Evolutionary conservation across 2,888 invertebrate species (phyloP).

Genomic region (Idaea aversata): DNA sequence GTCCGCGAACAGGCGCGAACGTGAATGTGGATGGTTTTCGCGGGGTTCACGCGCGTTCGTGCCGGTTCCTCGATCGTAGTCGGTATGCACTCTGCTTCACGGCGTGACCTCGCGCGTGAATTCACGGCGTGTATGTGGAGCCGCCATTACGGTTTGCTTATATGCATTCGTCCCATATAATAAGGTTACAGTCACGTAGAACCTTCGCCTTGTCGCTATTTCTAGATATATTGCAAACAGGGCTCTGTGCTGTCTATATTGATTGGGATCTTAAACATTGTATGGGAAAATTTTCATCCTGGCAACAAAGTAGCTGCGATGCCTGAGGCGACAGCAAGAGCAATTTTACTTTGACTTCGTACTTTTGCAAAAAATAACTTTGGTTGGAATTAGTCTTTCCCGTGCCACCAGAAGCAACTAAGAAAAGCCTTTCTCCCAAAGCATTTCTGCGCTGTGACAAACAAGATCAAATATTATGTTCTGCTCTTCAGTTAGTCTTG

Average conservation of each 20-base stretch:
- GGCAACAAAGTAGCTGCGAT: conserved; percentile 13
- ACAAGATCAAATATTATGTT: conserved; percentile 18
- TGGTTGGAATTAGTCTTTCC: no score
- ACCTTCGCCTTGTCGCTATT: conserved; percentile 6
- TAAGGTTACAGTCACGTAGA: neutral
- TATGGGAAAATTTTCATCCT: conserved; percentile 8
- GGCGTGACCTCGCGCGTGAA: no score
- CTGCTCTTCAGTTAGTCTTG: conserved; percentile 12
- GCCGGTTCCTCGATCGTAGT: no score
- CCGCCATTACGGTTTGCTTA: conserved; percentile 2
- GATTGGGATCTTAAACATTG: conserved; percentile 12
- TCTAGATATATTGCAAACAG: conserved; percentile 8
- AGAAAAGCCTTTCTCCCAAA: conserved; percentile 18
- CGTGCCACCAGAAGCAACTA: conserved; percentile 18
- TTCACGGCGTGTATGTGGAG: no score
- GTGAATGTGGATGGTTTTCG: no score
- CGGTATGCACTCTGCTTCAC: no score
- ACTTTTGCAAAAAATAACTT: conserved; percentile 7
- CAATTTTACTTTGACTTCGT: conserved; percentile 6
- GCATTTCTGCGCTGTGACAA: conserved; percentile 18
- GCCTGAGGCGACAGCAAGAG: conserved; percentile 9
- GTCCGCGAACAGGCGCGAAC: no score
- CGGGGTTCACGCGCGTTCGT: no score
- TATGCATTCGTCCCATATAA: conserved; percentile 6
- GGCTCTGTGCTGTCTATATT: conserved; percentile 2